Evolutionary conservation across 1,140 invertebrate genomes (phyloP).

Genomic region (Neelides sp.): DNA sequence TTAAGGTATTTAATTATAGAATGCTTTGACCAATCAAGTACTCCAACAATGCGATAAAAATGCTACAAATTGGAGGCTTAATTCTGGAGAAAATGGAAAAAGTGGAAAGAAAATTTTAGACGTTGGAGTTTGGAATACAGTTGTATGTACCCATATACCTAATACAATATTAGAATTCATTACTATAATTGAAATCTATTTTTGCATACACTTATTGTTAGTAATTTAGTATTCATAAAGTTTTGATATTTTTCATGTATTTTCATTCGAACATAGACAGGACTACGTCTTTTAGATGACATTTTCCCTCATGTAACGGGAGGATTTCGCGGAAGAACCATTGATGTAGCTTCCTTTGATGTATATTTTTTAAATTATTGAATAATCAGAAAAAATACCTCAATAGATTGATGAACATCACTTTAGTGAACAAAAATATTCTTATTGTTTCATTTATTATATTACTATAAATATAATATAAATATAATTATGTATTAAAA

Average conservation of each 20-base stretch:
- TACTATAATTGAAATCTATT: not conserved
- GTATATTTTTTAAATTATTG: conserved; percentile 16
- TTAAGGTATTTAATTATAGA: no score
- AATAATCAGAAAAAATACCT: not conserved
- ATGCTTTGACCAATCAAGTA: no score
- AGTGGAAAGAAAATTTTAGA: conserved; percentile 42
- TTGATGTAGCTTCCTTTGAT: conserved; percentile 34
- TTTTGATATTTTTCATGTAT: no score
- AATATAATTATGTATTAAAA: not conserved
- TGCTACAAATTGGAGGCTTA: conserved; percentile 51
- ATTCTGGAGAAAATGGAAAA: conserved; percentile 53
- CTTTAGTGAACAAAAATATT: conserved; percentile 34
- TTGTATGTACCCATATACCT: conserved; percentile 40
- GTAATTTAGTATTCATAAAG: no score
- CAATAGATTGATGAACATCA: conserved; percentile 3
- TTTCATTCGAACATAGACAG: no score
- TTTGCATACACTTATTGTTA: no score
- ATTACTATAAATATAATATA: conserved; percentile 30
- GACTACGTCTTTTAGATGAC: conserved; percentile 49
- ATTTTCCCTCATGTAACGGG: conserved; percentile 65
- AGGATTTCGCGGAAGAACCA: conserved; percentile 57
- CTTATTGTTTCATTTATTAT: conserved; percentile 57
- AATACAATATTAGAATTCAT: not conserved
- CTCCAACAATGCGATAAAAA: conserved; percentile 42
- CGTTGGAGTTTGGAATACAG: conserved; percentile 58